Base-by-base conservation (phyloP, 2,113 vertebrate genomes). In the Seriola dumerili region DNA sequence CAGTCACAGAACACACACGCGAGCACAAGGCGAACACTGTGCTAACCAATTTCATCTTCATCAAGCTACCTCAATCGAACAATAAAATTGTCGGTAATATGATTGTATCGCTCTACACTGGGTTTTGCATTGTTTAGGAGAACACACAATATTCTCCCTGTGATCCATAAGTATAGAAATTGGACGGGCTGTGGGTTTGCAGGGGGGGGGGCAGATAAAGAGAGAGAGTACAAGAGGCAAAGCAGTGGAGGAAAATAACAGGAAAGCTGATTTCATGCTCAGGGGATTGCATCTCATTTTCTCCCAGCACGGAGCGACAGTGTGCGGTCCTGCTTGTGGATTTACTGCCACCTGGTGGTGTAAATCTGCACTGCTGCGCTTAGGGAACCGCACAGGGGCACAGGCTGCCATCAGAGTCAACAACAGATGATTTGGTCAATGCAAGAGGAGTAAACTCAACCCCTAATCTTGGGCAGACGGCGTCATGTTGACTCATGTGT, bases 201-300 rank as follows among this genome's bases (percentile, higher is more conserved):
- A 68, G 83, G 34, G 72, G 23, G 46, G 46, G 34, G 34, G 75
- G 9, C 11, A 46, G 76, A 63, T 36, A 55, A 61, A 80, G 52
- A 79, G 64, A 82, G 66, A 81, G 73, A 84, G 81, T 52, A 80
- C 61, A 78, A 83, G 74, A 88, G 58, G 66, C 34, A 78, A 87
- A 82, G 77, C 85, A 83, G 58, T 4, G 46, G 76, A 88, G 79
- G 83, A 50, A 94, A 94, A 93, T 87, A 92, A 85, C 78, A 90
- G 85, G 86, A 91, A 90, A 94, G 87, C 89, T 90, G 92, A 93
- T 94, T 94, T 93, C 91, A 92, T 92, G 93, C 93, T 92, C 78
- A 59, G 83, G 76, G 87, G 91, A 91, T 91, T 92, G 93, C 90
- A 91, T 94, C 85, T 93, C 81, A 93, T 94, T 94, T 90, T 80